phyloP scores from a whole-genome alignment of 1,140 invertebrate genomes.

The Scylla paramamosain region DNA sequence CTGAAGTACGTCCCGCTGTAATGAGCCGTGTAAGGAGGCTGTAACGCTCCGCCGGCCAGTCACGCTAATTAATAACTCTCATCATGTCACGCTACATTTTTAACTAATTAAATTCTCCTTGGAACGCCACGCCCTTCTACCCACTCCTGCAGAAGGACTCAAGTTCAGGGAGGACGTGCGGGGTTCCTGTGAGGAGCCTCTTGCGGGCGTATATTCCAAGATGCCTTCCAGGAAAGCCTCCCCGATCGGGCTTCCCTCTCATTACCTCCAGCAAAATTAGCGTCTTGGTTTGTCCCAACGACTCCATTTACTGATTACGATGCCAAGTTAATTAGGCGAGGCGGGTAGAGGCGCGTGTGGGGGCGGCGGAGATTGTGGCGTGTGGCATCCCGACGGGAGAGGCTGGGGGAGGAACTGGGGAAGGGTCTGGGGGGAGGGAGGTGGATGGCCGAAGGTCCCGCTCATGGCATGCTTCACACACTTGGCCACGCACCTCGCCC shows the following conservation, averaged over 20 bases:
- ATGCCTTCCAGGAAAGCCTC: neutral
- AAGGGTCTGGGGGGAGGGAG: neutral
- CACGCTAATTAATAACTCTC: neutral
- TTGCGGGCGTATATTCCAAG: neutral
- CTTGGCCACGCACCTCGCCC: neutral
- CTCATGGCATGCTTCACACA: constrained; percentile 21
- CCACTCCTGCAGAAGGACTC: neutral
- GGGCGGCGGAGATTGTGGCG: neutral
- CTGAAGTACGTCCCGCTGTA: too few species aligned
- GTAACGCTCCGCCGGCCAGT: too few species aligned
- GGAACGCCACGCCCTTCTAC: neutral
- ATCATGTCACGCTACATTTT: neutral
- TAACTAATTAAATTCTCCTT: neutral
- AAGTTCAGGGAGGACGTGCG: neutral
- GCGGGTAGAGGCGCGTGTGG: neutral
- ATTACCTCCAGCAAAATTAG: neutral
- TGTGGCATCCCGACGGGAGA: neutral
- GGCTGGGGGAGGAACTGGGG: neutral
- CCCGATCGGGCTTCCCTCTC: neutral
- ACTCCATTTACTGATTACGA: constrained; percentile 14
- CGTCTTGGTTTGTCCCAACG: neutral
- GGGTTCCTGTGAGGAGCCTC: neutral
- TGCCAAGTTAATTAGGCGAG: neutral
- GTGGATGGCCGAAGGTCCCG: constrained; percentile 7
- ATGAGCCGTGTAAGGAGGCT: too few species aligned